Evolutionary conservation across 2,888 invertebrate genomes (phyloP).

Genomic region (Drosophila siamana): DNA sequence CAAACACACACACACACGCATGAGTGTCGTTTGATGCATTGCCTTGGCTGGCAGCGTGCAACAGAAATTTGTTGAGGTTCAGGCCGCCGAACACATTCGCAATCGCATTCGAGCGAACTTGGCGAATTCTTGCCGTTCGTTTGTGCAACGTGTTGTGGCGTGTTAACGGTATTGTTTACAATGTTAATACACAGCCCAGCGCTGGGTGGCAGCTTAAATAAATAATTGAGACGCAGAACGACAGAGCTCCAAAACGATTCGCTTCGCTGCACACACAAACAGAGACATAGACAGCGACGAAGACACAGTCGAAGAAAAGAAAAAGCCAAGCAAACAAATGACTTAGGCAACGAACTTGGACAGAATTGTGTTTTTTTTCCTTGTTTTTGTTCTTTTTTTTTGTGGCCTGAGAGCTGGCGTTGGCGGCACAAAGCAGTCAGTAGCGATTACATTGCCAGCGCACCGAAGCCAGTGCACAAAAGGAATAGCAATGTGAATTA

Average conservation of each 20-base stretch:
- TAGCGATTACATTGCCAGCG: slow-evolving; percentile 23
- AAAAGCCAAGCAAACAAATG: slow-evolving; percentile 59
- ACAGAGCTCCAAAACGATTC: slow-evolving; percentile 50
- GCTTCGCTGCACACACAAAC: slow-evolving; percentile 59
- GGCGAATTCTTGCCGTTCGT: slow-evolving; percentile 45
- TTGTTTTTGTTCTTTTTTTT: too few relatives aligned
- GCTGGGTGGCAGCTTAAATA: slow-evolving; percentile 74
- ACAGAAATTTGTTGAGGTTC: slow-evolving; percentile 32
- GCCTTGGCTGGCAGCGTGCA: slow-evolving; percentile 17
- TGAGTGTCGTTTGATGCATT: slow-evolving; percentile 48
- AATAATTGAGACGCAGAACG: slow-evolving; percentile 70
- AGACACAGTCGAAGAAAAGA: slow-evolving; percentile 10
- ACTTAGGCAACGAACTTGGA: slow-evolving; percentile 73
- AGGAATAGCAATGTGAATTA: slow-evolving; percentile 9
- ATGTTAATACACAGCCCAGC: slow-evolving; percentile 64
- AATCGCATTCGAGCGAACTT: slow-evolving; percentile 12
- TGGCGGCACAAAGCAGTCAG: slow-evolving; percentile 14
- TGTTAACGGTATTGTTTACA: slow-evolving; percentile 82
- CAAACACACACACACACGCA: slow-evolving; percentile 25
- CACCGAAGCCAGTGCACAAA: slow-evolving; percentile 7
- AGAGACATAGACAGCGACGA: slow-evolving; percentile 14
- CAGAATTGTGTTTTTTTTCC: slow-evolving; percentile 7
- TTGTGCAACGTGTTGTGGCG: slow-evolving; percentile 62
- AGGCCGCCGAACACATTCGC: neutral
- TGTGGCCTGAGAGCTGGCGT: neutral